Percentiles rank a stretch among this genome's conserved stretches.
Evolutionary conservation across 2,888 invertebrate genomes (phyloP).

Genomic region (Halictus quadricinctus): DNA sequence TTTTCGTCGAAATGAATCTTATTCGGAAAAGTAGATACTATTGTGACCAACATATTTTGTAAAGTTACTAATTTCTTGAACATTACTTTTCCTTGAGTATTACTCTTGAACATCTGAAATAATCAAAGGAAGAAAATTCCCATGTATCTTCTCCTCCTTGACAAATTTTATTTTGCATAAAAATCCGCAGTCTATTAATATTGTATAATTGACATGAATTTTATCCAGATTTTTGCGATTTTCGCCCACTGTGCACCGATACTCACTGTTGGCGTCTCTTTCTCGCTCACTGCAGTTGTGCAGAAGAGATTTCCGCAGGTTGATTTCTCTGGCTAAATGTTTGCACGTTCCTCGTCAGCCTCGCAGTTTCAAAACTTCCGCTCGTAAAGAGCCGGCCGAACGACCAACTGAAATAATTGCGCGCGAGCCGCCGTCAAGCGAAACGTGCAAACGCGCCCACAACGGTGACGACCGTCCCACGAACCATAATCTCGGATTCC

Average conservation of each 20-base stretch:
- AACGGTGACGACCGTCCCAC: background rate
- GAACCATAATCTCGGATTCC: slow-evolving; percentile 12
- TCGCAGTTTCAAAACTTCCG: slow-evolving; percentile 21
- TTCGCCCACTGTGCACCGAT: background rate
- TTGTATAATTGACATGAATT: background rate
- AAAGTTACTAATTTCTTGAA: no score
- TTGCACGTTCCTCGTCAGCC: slow-evolving; percentile 18
- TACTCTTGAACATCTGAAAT: no score
- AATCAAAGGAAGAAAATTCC: no score
- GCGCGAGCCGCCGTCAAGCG: slow-evolving; percentile 6
- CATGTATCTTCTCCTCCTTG: no score
- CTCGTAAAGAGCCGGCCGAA: slow-evolving; percentile 31
- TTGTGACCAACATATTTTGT: no score
- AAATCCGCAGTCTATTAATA: no score
- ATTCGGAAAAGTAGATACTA: no score
- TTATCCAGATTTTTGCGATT: background rate
- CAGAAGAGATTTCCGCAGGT: background rate
- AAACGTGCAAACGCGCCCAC: slow-evolving; percentile 17
- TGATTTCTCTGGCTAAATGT: slow-evolving; percentile 16
- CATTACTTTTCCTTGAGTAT: no score
- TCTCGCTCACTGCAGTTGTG: background rate
- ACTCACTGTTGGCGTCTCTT: background rate
- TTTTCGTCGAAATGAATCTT: no score
- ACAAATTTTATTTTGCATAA: no score
- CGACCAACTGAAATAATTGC: slow-evolving; percentile 22